Conservation (phyloP, 2,113 vertebrate genomes). For the Cyprinodon tularosa region DNA sequence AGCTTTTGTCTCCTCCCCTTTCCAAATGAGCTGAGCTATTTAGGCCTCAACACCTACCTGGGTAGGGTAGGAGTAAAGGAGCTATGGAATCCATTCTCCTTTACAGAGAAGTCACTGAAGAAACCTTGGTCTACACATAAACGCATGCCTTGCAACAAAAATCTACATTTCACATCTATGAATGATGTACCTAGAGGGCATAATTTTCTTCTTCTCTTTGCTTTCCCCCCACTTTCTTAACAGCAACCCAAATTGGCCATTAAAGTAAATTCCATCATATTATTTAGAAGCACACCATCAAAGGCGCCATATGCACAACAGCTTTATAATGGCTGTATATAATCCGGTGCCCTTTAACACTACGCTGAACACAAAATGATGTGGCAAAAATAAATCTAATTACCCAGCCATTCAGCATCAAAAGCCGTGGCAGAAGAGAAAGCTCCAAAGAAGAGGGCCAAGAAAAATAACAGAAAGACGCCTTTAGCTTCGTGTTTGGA, state of each 20-base stretch:
- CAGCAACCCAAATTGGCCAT: slow-evolving; percentile 54
- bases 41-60: neutral
- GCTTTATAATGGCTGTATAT: slow-evolving; percentile 68
- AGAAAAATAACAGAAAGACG: slow-evolving; percentile 52
- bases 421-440: slow-evolving; percentile 47
- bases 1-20: neutral
- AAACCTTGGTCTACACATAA: slow-evolving; percentile 18
- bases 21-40: neutral
- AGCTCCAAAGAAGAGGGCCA: slow-evolving; percentile 49
- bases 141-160: slow-evolving; percentile 32
- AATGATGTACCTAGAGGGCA: slow-evolving; percentile 39
- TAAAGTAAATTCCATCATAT: slow-evolving; percentile 53
- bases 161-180: slow-evolving; percentile 40
- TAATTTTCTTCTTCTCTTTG: slow-evolving; percentile 20
- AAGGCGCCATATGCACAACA: slow-evolving; percentile 61
- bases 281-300: slow-evolving; percentile 58
- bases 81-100: slow-evolving; percentile 2
- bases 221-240: slow-evolving; percentile 6
- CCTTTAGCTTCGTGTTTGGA: slow-evolving; percentile 46
- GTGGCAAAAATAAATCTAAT: slow-evolving; percentile 74
- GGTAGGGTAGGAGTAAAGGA: slow-evolving; percentile 10
- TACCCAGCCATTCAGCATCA: slow-evolving; percentile 69
- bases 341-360: slow-evolving; percentile 70
- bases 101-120: slow-evolving; percentile 12
- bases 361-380: slow-evolving; percentile 69